Evolutionary conservation across 2,888 invertebrate species (phyloP), one percentile per base, ranked within the genome.

Genomic region (Drosophila emarginata): DNA sequence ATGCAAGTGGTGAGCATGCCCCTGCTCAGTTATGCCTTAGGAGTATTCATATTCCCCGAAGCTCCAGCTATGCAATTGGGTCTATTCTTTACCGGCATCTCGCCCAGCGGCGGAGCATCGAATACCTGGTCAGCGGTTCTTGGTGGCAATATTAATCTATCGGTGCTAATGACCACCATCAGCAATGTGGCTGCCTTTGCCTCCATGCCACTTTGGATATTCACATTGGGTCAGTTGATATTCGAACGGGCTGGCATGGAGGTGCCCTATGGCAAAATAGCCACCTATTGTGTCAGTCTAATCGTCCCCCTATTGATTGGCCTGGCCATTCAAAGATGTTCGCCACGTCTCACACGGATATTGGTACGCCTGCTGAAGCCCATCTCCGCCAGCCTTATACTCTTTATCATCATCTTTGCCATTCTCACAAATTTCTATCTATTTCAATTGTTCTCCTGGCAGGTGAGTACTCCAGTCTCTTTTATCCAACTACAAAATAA

Each of bases 41-140:
- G 96, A 0, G 93, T 93, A 80, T 81, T 94, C 15, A 92, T 97
- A 18, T 96, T 97, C 91, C 95, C 96, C 0, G 90, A 94, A 66
- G 92, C 93, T 59, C 93, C 94, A 2, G 94, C 94, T 78, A 94
- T 97, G 94, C 95, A 96, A 54, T 91, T 98, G 77, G 97, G 97
- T 2, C 93, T 98, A 91, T 97, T 97, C 92, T 96, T 97, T 91
- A 96, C 97, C 0, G 97, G 97, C 0, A 96, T 97, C 18, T 95
- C 96, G 2, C 97, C 97, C 0, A 96, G 96, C n/a, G 97, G 99
- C 0, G 99, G 98, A 0, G 98, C 98, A 23, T 98, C 98, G 56
- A 99, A 99, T 91, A 97, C 98, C 83, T 99, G 98, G 98, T 96
- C 98, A 0, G 95, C 96, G 75, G 94, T 99, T 14, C 93, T 99